Percentiles rank a stretch among this genome's conserved stretches.
phyloP scores from a whole-genome alignment of 2,797 vertebrate genomes.

The Mormyrus hasselquistii region DNA sequence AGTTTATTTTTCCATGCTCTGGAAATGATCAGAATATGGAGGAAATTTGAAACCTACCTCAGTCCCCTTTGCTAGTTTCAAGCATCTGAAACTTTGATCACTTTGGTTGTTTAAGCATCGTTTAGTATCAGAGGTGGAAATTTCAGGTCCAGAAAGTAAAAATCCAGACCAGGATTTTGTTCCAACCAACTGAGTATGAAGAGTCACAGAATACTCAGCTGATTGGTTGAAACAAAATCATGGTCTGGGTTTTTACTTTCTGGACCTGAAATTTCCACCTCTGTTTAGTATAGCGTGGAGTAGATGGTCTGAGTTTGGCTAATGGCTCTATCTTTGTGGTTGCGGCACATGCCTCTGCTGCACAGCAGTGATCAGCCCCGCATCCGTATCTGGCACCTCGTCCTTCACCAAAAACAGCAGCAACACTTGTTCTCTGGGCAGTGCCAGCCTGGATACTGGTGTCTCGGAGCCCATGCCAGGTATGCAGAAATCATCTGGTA shows the following conservation, averaged over 20 bases:
- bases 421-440: conserved; percentile 63
- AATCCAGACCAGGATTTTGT: too few relatives aligned
- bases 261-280: too few relatives aligned
- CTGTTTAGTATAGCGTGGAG: neutral
- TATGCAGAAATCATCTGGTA: conserved; percentile 36
- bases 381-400: conserved; percentile 68
- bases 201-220: too few relatives aligned
- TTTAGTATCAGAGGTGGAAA: neutral
- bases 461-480: conserved; percentile 76
- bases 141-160: too few relatives aligned
- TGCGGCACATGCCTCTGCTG: neutral
- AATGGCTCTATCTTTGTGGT: neutral
- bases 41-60: neutral
- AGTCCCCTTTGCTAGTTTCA: neutral
- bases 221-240: too few relatives aligned
- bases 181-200: too few relatives aligned
- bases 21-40: neutral
- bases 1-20: neutral
- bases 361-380: conserved; percentile 68
- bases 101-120: neutral
- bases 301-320: neutral
- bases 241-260: too few relatives aligned
- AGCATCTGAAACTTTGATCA: neutral
- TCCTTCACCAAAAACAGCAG: conserved; percentile 78
- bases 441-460: conserved; percentile 62